A percentile compares a stretch with the other conserved stretches of the same genome.
Conservation (phyloP, 2,113 vertebrate genomes). For the Aptenodytes patagonicus region DNA sequence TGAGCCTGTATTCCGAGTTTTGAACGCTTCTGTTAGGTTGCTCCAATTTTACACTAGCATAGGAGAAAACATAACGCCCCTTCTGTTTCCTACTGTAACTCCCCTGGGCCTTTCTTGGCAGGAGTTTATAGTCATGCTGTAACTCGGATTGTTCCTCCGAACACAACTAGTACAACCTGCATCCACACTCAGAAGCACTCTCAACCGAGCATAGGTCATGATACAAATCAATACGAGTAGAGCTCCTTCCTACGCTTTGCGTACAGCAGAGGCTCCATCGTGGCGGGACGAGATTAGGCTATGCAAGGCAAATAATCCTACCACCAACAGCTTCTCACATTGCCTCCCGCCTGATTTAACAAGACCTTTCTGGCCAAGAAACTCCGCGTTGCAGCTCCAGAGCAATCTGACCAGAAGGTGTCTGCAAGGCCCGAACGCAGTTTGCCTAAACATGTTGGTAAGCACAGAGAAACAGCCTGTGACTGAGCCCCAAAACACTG, state of each 20-base stretch:
- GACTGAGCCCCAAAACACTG: background rate
- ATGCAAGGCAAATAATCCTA: background rate
- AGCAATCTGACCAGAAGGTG: background rate
- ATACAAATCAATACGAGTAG: background rate
- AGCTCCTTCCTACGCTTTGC: background rate
- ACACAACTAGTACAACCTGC: background rate
- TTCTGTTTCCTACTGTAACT: slow-evolving; percentile 54
- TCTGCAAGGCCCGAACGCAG: background rate
- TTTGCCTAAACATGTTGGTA: background rate
- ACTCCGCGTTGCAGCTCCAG: background rate
- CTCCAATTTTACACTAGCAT: background rate
- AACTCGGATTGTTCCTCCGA: background rate
- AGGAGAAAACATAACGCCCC: slow-evolving; percentile 7
- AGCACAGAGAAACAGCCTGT: background rate
- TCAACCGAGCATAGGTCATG: background rate
- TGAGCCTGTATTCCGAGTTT: background rate
- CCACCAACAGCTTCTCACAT: background rate
- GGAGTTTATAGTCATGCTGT: background rate
- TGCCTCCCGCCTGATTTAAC: background rate
- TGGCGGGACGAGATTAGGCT: background rate
- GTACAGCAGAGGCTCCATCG: background rate
- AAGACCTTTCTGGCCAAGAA: background rate
- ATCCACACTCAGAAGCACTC: background rate
- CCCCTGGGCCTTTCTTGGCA: slow-evolving; percentile 28
- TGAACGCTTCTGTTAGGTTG: background rate